phyloP scores from a whole-genome alignment of 2,888 invertebrate genomes.

The Eugnorisma glareosa region DNA sequence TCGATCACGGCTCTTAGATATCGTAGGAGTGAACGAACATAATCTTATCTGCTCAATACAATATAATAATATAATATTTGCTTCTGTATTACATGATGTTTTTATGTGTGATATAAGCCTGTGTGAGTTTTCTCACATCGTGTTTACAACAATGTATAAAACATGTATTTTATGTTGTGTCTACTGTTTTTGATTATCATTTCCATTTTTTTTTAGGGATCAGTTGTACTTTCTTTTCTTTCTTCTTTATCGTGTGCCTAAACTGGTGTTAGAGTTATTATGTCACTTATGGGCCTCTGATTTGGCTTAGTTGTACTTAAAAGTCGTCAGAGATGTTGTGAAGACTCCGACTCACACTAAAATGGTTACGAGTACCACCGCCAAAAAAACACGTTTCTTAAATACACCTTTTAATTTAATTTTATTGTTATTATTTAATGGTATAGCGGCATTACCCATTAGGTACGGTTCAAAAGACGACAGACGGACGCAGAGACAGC shows the following conservation, averaged over 20 bases:
- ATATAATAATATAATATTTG: conserved; percentile 45
- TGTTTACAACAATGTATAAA: not conserved
- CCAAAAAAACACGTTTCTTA: not conserved
- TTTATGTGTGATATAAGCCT: conserved; percentile 10
- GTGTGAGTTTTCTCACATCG: not conserved
- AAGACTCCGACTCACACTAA: not conserved
- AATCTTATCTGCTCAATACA: conserved; percentile 58
- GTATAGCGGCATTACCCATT: not conserved
- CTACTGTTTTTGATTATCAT: not conserved
- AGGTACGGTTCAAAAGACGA: not conserved
- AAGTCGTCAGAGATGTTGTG: not conserved
- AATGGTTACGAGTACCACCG: not conserved
- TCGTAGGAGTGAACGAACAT: conserved; percentile 49
- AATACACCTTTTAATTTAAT: not conserved
- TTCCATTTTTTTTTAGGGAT: not conserved
- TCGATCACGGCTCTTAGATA: conserved; percentile 58
- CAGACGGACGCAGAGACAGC: not conserved
- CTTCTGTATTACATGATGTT: conserved; percentile 19
- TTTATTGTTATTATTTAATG: not conserved
- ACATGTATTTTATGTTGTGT: not conserved
- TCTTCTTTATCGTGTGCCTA: too few relatives aligned
- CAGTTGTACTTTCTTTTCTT: too few relatives aligned
- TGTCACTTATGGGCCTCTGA: too few relatives aligned
- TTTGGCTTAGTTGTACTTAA: too few relatives aligned
- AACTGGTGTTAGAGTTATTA: too few relatives aligned